phyloP scores from a whole-genome alignment of 2,888 invertebrate genomes.

The Melanchra persicariae region DNA sequence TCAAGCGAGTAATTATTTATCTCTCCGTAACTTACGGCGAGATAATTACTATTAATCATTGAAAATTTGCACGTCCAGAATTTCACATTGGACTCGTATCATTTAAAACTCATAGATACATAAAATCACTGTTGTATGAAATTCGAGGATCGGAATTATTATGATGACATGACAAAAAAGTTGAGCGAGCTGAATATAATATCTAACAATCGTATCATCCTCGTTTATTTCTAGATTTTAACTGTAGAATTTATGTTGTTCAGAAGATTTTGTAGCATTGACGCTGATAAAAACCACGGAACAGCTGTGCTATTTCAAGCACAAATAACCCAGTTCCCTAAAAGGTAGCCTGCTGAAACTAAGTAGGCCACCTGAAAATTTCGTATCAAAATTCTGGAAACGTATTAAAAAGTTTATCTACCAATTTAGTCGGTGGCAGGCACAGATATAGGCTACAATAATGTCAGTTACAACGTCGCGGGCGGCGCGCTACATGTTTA shows the following conservation, averaged over 20 bases:
- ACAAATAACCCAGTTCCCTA: conserved; percentile 1
- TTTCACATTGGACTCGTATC: conserved; percentile 20
- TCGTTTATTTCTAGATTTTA: conserved; percentile 7
- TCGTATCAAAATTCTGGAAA: conserved; percentile 48
- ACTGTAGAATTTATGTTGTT: background rate
- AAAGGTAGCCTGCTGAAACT: conserved; percentile 1
- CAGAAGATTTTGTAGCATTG: background rate
- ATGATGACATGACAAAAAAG: conserved; percentile 26
- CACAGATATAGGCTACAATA: conserved; percentile 51
- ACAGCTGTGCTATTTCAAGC: background rate
- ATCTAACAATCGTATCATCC: background rate
- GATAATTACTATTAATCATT: conserved; percentile 44
- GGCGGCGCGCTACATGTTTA: conserved; percentile 52
- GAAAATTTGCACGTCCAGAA: conserved; percentile 30
- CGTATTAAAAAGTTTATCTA: conserved; percentile 56
- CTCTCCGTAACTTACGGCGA: conserved; percentile 25
- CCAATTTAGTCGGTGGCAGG: conserved; percentile 49
- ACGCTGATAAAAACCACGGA: background rate
- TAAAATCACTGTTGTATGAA: conserved; percentile 46
- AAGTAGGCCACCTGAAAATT: conserved; percentile 20
- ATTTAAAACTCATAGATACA: conserved; percentile 37
- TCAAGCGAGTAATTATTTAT: conserved; percentile 47
- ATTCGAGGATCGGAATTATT: conserved; percentile 41
- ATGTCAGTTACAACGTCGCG: conserved; percentile 47
- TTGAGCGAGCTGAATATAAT: background rate